These are phyloP conservation scores for Corythoichthys intestinalis DNA, from an alignment of 2,113 vertebrate genomes.

Conservation along the genomic window DNA sequence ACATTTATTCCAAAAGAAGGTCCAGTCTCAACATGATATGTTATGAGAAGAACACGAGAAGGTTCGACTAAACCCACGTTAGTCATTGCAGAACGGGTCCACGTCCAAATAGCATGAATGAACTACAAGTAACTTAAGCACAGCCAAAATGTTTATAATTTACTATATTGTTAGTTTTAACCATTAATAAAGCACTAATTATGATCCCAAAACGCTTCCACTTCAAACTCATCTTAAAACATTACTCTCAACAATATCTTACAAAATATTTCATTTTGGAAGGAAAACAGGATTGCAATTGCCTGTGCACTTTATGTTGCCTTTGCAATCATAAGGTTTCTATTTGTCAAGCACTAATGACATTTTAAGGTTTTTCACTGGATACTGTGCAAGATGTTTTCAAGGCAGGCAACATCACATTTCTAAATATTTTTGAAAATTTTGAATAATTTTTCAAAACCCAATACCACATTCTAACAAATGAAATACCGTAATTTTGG, in stretches of 20 bases:
- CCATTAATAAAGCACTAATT: no score
- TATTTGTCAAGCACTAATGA: background rate
- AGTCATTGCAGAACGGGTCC: background rate
- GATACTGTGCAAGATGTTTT: no score
- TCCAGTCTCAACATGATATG: background rate
- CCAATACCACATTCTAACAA: no score
- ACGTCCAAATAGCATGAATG: background rate
- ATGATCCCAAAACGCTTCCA: background rate
- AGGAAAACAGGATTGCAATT: background rate
- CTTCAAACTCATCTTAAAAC: background rate
- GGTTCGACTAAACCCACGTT: background rate
- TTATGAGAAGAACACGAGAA: slow-evolving; percentile 2
- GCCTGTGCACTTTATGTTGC: background rate
- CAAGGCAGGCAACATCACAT: no score
- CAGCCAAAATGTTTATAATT: background rate
- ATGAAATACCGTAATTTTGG: no score
- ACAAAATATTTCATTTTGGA: background rate
- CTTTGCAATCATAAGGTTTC: background rate
- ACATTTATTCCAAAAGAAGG: slow-evolving; percentile 2
- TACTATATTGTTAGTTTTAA: background rate
- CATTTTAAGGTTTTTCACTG: no score
- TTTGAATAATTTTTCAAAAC: no score
- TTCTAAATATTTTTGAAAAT: no score
- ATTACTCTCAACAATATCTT: background rate
- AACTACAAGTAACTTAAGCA: background rate